phyloP scores from a whole-genome alignment of 1,140 invertebrate species.

The Patella vulgata region DNA sequence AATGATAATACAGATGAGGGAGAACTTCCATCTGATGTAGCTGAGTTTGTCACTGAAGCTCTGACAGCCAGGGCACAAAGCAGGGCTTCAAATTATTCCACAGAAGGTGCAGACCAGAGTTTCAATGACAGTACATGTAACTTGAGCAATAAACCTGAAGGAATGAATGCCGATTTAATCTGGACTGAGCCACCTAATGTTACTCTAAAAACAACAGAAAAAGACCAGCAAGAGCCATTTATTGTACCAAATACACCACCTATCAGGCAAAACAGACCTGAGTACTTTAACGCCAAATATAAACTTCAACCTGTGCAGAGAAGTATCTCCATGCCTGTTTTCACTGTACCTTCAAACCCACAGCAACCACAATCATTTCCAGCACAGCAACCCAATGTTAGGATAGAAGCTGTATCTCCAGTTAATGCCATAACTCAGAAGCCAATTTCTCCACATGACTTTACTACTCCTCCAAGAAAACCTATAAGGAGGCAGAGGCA shows the following conservation, averaged over 20 bases:
- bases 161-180: too few relatives aligned
- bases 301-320: slow-evolving; percentile 13
- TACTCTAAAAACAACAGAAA: too few relatives aligned
- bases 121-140: too few relatives aligned
- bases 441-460: not conserved
- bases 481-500: slow-evolving; percentile 17
- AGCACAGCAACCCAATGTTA: not conserved
- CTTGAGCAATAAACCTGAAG: too few relatives aligned
- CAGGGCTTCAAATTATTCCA: slow-evolving; percentile 7
- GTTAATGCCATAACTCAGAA: not conserved
- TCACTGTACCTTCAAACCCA: not conserved
- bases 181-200: too few relatives aligned
- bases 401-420: not conserved
- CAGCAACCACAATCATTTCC: not conserved
- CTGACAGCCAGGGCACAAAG: slow-evolving; percentile 17
- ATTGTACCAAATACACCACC: slow-evolving; percentile 22
- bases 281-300: slow-evolving; percentile 1
- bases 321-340: slow-evolving; percentile 23
- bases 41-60: slow-evolving; percentile 46
- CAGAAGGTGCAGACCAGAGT: slow-evolving; percentile 21
- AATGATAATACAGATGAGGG: slow-evolving; percentile 13
- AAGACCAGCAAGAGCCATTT: slow-evolving; percentile 9
- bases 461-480: not conserved
- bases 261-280: slow-evolving; percentile 10
- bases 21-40: slow-evolving; percentile 45